Percentiles rank a stretch among this genome's conserved stretches.
Conservation (phyloP, 2,888 invertebrate genomes). For the Erpobdella octoculata region DNA sequence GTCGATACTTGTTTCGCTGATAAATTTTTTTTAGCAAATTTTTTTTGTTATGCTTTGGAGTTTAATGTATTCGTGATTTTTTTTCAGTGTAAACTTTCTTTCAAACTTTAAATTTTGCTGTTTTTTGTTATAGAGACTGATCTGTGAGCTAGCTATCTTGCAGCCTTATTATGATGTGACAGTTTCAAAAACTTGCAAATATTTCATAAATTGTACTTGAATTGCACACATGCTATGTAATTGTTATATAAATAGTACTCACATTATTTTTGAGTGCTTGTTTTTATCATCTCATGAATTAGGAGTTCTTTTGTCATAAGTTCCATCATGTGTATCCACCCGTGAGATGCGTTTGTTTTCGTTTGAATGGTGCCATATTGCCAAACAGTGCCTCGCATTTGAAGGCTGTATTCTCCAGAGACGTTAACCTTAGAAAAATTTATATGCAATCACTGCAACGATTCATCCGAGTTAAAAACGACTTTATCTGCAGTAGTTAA, state of each 20-base stretch:
- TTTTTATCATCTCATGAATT: background rate
- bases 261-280: too few relatives aligned
- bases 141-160: too few relatives aligned
- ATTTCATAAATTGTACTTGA: background rate
- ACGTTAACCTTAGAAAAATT: too few relatives aligned
- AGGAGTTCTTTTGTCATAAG: background rate
- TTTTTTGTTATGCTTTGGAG: background rate
- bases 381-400: background rate
- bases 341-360: background rate
- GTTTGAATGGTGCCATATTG: background rate
- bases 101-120: background rate
- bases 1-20: too few relatives aligned
- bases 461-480: too few relatives aligned
- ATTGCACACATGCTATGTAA: background rate
- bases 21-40: too few relatives aligned
- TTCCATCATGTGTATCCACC: constrained; percentile 2
- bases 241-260: too few relatives aligned
- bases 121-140: background rate
- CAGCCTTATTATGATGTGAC: background rate
- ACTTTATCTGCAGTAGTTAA: too few relatives aligned
- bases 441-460: too few relatives aligned
- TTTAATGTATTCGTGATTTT: background rate
- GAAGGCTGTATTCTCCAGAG: background rate
- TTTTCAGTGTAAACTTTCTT: background rate
- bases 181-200: background rate